Evolutionary conservation across 2,888 invertebrate genomes (phyloP).

Genomic region (Eubasilissa splendida): DNA sequence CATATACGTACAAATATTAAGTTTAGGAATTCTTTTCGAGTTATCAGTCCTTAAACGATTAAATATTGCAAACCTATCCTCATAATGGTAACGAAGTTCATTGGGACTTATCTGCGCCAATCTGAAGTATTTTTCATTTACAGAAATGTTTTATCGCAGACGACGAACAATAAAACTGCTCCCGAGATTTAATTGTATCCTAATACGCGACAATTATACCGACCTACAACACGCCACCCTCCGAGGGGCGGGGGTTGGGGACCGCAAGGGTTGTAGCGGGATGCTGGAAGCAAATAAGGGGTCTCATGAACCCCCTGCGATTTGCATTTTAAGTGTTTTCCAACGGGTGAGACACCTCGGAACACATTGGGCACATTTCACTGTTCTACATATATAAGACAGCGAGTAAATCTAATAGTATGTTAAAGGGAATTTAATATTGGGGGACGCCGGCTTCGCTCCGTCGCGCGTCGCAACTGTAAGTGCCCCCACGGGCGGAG

Average conservation of each 20-base stretch:
- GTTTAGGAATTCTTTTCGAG: no score
- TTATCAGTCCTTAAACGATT: no score
- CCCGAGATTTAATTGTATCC: conserved; percentile 36
- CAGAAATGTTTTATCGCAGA: not conserved
- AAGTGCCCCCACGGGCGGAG: not conserved
- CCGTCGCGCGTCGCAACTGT: not conserved
- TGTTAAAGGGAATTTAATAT: conserved; percentile 57
- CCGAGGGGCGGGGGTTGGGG: not conserved
- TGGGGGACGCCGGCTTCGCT: conserved; percentile 46
- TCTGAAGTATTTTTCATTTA: not conserved
- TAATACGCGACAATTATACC: conserved; percentile 41
- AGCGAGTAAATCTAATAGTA: conserved; percentile 48
- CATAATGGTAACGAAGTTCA: no score
- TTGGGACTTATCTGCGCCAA: no score
- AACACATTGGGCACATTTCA: conserved; percentile 55
- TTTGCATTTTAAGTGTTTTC: conserved; percentile 60
- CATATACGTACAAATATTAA: no score
- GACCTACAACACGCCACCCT: not conserved
- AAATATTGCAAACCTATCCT: no score
- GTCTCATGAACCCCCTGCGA: conserved; percentile 51
- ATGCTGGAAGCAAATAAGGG: conserved; percentile 35
- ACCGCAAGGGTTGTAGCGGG: not conserved
- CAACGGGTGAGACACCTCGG: conserved; percentile 49
- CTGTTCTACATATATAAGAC: conserved; percentile 49
- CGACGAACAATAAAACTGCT: not conserved